Conservation (phyloP, 2,113 vertebrate genomes). For the Hassar affinis region DNA sequence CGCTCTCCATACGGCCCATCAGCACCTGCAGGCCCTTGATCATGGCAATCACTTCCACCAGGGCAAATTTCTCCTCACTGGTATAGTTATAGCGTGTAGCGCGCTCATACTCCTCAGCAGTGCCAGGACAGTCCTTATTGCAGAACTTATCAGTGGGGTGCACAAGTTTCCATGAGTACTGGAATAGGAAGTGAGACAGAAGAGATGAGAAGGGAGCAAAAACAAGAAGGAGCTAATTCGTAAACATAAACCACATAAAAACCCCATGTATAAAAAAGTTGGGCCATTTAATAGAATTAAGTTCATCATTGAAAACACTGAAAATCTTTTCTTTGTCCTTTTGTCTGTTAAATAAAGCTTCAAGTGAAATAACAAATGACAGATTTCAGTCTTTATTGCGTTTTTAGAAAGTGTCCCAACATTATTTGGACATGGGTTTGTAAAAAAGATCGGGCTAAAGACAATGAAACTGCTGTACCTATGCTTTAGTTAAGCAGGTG, state of each 20-base stretch:
- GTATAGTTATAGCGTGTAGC: constrained; percentile 98
- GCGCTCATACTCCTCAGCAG: constrained; percentile 94
- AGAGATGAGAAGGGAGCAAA: not conserved
- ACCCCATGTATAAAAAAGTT: too few species aligned
- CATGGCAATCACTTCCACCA: constrained; percentile 99
- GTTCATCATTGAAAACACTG: too few species aligned
- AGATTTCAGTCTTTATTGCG: too few species aligned
- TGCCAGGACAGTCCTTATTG: constrained; percentile 97
- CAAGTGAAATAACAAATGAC: too few species aligned
- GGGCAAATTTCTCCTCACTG: constrained; percentile 97
- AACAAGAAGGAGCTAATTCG: not conserved
- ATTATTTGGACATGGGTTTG: too few species aligned
- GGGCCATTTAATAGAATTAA: too few species aligned
- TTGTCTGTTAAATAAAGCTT: too few species aligned
- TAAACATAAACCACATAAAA: not conserved
- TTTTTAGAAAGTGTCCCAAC: too few species aligned
- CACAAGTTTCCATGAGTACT: constrained; percentile 99
- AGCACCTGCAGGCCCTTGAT: constrained; percentile 98
- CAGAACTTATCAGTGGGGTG: constrained; percentile 99
- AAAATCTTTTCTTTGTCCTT: too few species aligned
- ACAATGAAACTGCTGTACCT: not conserved
- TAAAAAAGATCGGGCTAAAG: not conserved
- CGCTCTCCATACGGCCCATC: constrained; percentile 98
- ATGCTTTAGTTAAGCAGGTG: not conserved
- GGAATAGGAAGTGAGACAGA: constrained; percentile 21